Evolutionary conservation across 2,797 vertebrate genomes (phyloP), one percentile per base, ranked within the genome.

Genomic region (Buceros bicornis): DNA sequence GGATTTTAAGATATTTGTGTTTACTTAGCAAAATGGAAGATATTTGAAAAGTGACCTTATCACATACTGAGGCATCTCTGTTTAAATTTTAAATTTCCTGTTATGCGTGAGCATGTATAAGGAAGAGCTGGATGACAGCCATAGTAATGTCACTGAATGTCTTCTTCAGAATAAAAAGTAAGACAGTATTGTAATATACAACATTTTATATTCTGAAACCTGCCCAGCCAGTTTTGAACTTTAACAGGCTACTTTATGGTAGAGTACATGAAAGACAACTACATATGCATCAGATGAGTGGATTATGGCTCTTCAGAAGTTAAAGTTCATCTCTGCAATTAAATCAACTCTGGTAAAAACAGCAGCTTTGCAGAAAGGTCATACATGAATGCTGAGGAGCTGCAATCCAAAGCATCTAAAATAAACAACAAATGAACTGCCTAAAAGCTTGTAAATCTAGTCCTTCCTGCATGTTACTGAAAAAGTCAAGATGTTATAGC

Each of bases 321-420:
- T 93, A 91, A 95, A 97, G 96, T 96, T 97, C 97, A 96, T 92
- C 85, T 87, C 70, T 87, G 67, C 86, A 95, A 97, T 97, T 97
- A 97, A 93, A 96, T 94, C 83, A 90, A 35, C 42, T 80, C 73
- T 22, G 43, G 66, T 81, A 80, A 90, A 90, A 93, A 82, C 45
- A 92, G 31, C 35, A 77, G 73, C 78, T 83, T 89, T 92, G 43
- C 64, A 81, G 83, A 94, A 96, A 97, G 96, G 95, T 96, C 95
- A 85, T 40, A 56, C 74, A 64, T 90, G 87, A 91, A 28, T 50
- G 66, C 51, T 89, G 43, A 87, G 89, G 71, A 50, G 58, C 54
- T 79, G 69, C 37, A 84, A 94, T 78, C 60, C 66, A 92, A 80
- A 85, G 19, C 16, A 45, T 58, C 28, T 31, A 57, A 89, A 91